phyloP scores from a whole-genome alignment of 23 tunicate genomes.

The Corella eumyota region DNA sequence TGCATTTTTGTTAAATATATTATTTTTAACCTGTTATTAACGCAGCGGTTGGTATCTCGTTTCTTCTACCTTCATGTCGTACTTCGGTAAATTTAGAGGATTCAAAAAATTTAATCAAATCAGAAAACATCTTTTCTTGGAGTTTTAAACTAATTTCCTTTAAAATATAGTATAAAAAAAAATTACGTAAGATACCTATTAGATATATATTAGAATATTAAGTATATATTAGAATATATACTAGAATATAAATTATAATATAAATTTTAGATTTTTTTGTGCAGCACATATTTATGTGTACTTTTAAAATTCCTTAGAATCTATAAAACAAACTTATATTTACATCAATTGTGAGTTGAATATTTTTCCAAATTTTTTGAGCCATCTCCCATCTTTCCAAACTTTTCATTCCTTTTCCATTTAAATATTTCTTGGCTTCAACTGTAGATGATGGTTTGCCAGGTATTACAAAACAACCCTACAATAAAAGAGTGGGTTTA shows the following conservation, averaged over 20 bases:
- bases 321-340: not conserved
- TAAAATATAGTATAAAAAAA: not conserved
- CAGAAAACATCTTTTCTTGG: constrained; percentile 16
- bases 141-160: constrained; percentile 11
- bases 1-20: not conserved
- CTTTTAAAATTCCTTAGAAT: no score
- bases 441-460: no score
- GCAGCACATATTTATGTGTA: no score
- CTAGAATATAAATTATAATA: no score
- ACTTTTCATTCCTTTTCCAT: no score
- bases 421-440: no score
- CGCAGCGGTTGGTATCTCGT: constrained; percentile 74
- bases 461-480: no score
- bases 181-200: not conserved
- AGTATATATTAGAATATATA: no score
- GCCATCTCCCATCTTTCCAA: not conserved
- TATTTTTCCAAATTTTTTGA: not conserved
- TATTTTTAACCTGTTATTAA: constrained; percentile 36
- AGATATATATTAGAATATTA: no score
- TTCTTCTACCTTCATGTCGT: not conserved
- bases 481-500: no score
- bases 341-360: not conserved
- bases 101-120: constrained; percentile 7
- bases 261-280: no score
- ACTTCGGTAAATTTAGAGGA: not conserved